Conservation (phyloP, 2,797 vertebrate species). For the Argentina silus region DNA sequence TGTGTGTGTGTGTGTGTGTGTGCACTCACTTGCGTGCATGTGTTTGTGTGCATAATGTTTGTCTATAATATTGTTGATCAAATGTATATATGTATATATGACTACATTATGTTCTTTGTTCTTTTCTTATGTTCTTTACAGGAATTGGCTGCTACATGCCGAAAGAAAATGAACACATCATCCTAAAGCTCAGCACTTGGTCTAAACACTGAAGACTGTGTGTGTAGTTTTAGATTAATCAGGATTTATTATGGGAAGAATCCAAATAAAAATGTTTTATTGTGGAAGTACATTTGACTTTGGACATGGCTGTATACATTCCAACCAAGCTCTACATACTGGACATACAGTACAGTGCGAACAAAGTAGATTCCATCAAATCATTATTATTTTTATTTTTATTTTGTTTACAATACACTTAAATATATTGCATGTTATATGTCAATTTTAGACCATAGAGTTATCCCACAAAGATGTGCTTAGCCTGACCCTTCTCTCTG, state of each 20-base stretch:
- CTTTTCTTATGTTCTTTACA: too few species aligned
- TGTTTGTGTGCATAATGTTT: background rate
- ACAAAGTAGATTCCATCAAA: background rate
- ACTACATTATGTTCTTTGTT: background rate
- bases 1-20: too few species aligned
- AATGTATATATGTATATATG: background rate
- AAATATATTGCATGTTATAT: background rate
- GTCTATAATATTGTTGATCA: background rate
- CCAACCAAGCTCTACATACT: background rate
- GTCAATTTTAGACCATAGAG: background rate
- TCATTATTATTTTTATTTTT: background rate
- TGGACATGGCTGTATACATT: background rate
- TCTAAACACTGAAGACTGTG: constrained; percentile 9
- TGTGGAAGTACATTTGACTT: constrained; percentile 10
- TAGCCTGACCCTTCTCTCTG: constrained; percentile 18
- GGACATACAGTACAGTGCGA: constrained; percentile 21
- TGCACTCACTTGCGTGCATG: too few species aligned
- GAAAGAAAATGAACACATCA: constrained; percentile 60
- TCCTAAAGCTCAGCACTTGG: constrained; percentile 66
- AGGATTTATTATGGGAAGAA: background rate
- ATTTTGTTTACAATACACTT: background rate
- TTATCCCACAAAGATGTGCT: constrained; percentile 11
- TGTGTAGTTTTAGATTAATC: too few species aligned
- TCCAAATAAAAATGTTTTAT: background rate
- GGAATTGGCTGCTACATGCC: constrained; percentile 69